Percentiles rank a stretch among this genome's conserved stretches.
These are phyloP conservation scores for fruit fly (Drosophila melanogaster) DNA, from an alignment of 1,140 invertebrate species.

Conservation along the genomic window Release_6_plus_ISO1_MT NC_004354.4:7940001-7940500, in stretches of 20 bases:
- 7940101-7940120: conserved; percentile 97
- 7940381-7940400: conserved; percentile 97
- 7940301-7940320: conserved; percentile 91
- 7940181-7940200: conserved; percentile 87
- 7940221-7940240: conserved; percentile 91
- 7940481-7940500: conserved; percentile 88
- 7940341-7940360: conserved; percentile 99
- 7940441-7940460: neutral
- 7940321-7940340: conserved; percentile 96
- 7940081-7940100: conserved; percentile 95
- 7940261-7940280: conserved; percentile 92
- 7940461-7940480: neutral
- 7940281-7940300: conserved; percentile 92
- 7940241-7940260: conserved; percentile 90
- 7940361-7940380: conserved; percentile 98
- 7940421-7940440: conserved; percentile 88
- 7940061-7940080: conserved; percentile 92
- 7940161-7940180: conserved; percentile 88
- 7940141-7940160: conserved; percentile 94
- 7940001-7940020: conserved; percentile 94
- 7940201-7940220: conserved; percentile 90
- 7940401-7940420: conserved; percentile 98
- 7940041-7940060: conserved; percentile 87
- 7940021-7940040: conserved; percentile 88
- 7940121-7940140: conserved; percentile 96